phyloP scores from a whole-genome alignment of 2,797 vertebrate species.

The Melanotaenia maccullochi region DNA sequence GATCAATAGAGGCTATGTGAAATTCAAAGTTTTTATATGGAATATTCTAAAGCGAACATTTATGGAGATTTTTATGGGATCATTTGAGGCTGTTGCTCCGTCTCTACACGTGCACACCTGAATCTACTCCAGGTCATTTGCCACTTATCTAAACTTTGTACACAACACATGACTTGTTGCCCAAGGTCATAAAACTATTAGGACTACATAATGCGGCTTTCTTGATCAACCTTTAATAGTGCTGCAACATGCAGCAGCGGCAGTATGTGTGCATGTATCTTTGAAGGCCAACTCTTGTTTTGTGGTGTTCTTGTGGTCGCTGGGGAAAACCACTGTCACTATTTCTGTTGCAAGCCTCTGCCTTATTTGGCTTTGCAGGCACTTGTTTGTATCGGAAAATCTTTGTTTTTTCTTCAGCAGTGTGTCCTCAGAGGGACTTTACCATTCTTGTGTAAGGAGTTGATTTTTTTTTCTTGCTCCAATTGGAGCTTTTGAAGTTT shows the following conservation, averaged over 20 bases:
- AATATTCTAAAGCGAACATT: background rate
- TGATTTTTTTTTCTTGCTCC: background rate
- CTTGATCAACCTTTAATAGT: background rate
- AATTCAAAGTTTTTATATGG: background rate
- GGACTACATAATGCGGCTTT: background rate
- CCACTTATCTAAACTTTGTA: constrained; percentile 17
- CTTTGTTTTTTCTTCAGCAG: no score
- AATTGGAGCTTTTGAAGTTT: background rate
- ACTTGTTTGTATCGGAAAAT: background rate
- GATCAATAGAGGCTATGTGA: background rate
- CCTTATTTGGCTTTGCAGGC: background rate
- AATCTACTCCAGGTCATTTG: background rate
- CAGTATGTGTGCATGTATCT: background rate
- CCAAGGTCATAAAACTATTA: background rate
- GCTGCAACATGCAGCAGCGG: background rate
- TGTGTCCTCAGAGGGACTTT: background rate
- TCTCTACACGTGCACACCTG: constrained; percentile 11
- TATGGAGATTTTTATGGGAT: background rate
- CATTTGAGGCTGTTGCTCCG: background rate
- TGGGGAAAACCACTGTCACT: background rate
- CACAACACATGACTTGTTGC: constrained; percentile 19
- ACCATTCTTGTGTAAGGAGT: background rate
- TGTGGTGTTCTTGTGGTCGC: background rate
- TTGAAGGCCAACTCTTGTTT: background rate
- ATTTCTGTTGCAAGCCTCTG: background rate